Conservation (phyloP, 2,888 invertebrate species). For the Philereme transversata region DNA sequence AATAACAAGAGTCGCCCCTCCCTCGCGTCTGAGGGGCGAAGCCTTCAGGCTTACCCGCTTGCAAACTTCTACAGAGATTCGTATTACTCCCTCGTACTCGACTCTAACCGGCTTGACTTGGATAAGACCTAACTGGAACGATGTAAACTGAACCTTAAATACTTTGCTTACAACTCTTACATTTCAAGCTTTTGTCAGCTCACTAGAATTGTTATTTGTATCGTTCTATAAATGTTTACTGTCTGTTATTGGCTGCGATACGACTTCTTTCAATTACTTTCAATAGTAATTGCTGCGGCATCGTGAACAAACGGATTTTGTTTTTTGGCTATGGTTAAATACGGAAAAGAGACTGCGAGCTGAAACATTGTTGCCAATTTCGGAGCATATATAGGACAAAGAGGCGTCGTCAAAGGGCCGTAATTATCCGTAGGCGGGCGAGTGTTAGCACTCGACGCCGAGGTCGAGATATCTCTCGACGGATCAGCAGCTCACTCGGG, state of each 20-base stretch:
- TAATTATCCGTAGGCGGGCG: slow-evolving; percentile 77
- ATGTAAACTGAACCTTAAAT: slow-evolving; percentile 64
- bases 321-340: slow-evolving; percentile 26
- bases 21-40: slow-evolving; percentile 57
- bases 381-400: slow-evolving; percentile 59
- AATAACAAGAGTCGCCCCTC: slow-evolving; percentile 74
- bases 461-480: slow-evolving; percentile 79
- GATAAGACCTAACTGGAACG: slow-evolving; percentile 66
- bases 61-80: slow-evolving; percentile 75
- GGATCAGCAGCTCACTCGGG: slow-evolving; percentile 81
- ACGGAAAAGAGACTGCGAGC: slow-evolving; percentile 39
- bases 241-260: slow-evolving; percentile 36
- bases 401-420: slow-evolving; percentile 73
- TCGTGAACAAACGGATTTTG: slow-evolving; percentile 23
- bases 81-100: slow-evolving; percentile 72
- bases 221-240: slow-evolving; percentile 47
- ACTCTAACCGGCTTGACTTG: slow-evolving; percentile 70
- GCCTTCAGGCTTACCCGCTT: slow-evolving; percentile 66
- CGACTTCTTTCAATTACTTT: slow-evolving; percentile 38
- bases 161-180: slow-evolving; percentile 51
- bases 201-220: slow-evolving; percentile 49
- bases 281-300: slow-evolving; percentile 23
- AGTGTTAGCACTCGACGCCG: slow-evolving; percentile 77
- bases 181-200: slow-evolving; percentile 50
- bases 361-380: slow-evolving; percentile 64